Conservation (phyloP, 2,797 vertebrate genomes). For the Mallotus villosus region DNA sequence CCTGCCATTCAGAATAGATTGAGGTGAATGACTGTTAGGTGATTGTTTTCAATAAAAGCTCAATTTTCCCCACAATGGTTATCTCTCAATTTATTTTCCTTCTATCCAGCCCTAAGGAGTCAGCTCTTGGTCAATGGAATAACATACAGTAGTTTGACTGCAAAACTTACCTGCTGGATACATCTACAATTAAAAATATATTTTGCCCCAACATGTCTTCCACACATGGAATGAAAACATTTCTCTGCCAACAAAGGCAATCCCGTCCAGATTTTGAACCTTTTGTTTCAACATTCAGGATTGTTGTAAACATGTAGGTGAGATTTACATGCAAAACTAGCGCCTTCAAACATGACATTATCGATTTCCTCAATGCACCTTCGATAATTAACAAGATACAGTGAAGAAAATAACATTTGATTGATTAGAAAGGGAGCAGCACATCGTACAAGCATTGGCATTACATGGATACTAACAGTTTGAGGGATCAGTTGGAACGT, state of each 20-base stretch:
- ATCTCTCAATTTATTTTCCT: neutral
- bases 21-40: constrained; percentile 2
- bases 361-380: constrained; percentile 19
- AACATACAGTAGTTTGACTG: constrained; percentile 9
- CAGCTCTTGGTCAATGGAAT: neutral
- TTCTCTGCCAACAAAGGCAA: neutral
- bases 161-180: neutral
- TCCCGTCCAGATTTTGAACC: neutral
- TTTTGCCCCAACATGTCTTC: neutral
- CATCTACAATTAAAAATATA: too few species aligned
- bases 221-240: neutral
- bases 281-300: constrained; percentile 7
- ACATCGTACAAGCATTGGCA: constrained; percentile 46
- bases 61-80: neutral
- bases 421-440: constrained; percentile 24
- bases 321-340: constrained; percentile 22
- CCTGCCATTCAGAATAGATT: neutral
- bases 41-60: constrained; percentile 46
- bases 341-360: neutral
- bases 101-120: neutral
- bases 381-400: constrained; percentile 8
- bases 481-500: neutral
- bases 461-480: constrained; percentile 16
- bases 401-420: constrained; percentile 22
- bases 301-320: constrained; percentile 33